These are phyloP conservation scores for Elymnias hypermnestra DNA, from an alignment of 1,140 invertebrate species.

Conservation along the genomic window DNA sequence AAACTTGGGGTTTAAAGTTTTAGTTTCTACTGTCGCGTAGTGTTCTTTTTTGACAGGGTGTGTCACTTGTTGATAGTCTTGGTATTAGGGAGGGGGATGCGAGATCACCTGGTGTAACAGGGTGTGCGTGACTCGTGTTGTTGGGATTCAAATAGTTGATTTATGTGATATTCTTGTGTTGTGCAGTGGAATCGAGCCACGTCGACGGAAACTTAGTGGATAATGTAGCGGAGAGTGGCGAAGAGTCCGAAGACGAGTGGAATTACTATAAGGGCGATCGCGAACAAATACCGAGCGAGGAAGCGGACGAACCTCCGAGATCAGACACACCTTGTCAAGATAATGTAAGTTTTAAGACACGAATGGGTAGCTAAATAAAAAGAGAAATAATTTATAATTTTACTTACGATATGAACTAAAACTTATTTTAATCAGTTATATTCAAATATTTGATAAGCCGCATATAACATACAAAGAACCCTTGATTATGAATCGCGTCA, in stretches of 20 bases:
- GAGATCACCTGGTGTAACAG: conserved; percentile 35
- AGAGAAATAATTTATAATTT: no score
- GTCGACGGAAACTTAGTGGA: conserved; percentile 76
- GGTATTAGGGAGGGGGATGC: conserved; percentile 30
- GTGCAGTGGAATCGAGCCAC: conserved; percentile 62
- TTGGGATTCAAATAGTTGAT: no score
- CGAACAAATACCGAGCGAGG: conserved; percentile 59
- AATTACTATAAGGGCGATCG: conserved; percentile 83
- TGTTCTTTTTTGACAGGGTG: conserved; percentile 50
- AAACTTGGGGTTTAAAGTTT: no score
- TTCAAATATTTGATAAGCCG: background rate
- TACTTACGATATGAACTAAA: no score
- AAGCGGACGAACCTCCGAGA: conserved; percentile 54
- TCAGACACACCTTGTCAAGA: conserved; percentile 71
- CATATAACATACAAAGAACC: background rate
- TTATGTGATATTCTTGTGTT: conserved; percentile 39
- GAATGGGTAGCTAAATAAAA: no score
- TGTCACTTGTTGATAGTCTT: conserved; percentile 65
- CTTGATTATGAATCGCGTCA: conserved; percentile 7
- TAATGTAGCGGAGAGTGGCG: conserved; percentile 84
- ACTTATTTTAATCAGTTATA: background rate
- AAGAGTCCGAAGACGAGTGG: conserved; percentile 88
- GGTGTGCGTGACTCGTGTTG: no score
- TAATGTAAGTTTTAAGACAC: conserved; percentile 62
- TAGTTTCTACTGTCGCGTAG: no score